These are phyloP conservation scores for Lophotriccus pileatus DNA, from an alignment of 2,797 vertebrate genomes.

Conservation along the genomic window DNA sequence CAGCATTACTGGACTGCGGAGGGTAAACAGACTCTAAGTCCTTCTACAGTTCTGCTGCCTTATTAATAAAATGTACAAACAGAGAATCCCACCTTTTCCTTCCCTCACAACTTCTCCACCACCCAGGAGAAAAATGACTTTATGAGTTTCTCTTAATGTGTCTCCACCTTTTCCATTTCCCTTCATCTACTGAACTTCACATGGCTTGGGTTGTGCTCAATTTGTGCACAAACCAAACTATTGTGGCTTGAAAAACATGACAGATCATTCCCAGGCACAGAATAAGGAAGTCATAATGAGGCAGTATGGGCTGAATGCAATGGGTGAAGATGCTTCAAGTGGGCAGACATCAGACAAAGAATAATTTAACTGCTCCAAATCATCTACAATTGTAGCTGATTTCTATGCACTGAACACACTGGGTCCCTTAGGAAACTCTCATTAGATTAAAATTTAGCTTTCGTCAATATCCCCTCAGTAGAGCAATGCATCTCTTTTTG, in stretches of 20 bases:
- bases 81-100: not conserved
- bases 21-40: not conserved
- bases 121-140: not conserved
- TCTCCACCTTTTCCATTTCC: not conserved
- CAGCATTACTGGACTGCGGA: not conserved
- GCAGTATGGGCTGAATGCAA: not conserved
- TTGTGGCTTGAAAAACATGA: not conserved
- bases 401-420: fast-evolving
- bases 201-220: not conserved
- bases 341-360: not conserved
- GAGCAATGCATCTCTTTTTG: not conserved
- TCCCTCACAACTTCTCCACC: not conserved
- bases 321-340: not conserved
- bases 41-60: not conserved
- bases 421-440: not conserved
- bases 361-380: not conserved
- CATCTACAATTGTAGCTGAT: not conserved
- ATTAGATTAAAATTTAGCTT: not conserved
- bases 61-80: not conserved
- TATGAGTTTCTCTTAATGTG: not conserved
- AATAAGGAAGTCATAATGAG: not conserved
- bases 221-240: not conserved
- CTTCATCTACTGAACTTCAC: not conserved
- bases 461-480: not conserved
- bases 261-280: not conserved